Evolutionary conservation across 2,113 vertebrate species (phyloP), one percentile per base, ranked within the genome.

Genomic region (Colinus virginianus): DNA sequence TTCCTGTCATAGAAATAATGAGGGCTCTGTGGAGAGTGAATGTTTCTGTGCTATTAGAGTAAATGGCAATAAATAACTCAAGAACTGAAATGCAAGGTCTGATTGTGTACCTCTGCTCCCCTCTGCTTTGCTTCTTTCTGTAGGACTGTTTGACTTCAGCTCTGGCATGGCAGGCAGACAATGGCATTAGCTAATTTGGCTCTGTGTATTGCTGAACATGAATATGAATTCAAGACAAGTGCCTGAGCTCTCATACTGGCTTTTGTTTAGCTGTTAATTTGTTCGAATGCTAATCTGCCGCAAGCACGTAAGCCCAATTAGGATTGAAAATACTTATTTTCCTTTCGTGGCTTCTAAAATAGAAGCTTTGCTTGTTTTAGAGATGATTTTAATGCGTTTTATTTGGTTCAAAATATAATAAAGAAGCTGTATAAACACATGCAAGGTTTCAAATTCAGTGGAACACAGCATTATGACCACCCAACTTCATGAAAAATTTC

Each of bases 261-360:
- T 97, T 97, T 95, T 97, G 87, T 95, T 97, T 97, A 97, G 97
- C 87, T 97, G 92, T 94, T 97, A 96, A 97, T 97, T 97, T 97
- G 90, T 91, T 95, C 28, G 53, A 96, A 88, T 96, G 81, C 95
- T 97, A 96, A 97, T 96, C 90, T 96, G 90, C 94, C 94, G 93
- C 96, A 96, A 93, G 88, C 87, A 83, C 87, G 28, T 85, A 88
- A 95, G 88, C 92, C 89, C 78, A 92, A 88, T 96, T 91, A 95
- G 82, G 72, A 72, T 84, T 76, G 48, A 66, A 95, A 94, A 85
- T 21, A 42, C 71, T 91, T 86, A 4, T 90, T 95, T 93, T 90
- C 61, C 95, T 95, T 91, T 62, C 17, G 14, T 51, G 80, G 64
- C 28, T 36, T 90, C 94, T 95, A 81, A 94, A 90, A 74, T 14